These are phyloP conservation scores for Chirona hameri DNA, from an alignment of 2,888 invertebrate species.

Conservation along the genomic window DNA sequence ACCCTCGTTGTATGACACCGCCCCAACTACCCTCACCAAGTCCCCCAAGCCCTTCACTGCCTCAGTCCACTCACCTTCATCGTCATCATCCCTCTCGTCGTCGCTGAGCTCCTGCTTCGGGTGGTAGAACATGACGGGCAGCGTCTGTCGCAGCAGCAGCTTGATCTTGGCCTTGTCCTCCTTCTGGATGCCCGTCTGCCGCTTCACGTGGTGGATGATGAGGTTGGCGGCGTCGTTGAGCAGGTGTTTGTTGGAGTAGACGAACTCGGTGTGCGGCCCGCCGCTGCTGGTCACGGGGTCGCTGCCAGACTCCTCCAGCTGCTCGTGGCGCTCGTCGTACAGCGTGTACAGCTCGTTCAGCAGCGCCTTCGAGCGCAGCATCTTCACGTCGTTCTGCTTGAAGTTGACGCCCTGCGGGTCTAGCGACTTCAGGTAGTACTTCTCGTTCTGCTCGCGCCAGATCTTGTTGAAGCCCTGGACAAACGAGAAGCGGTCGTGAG, in stretches of 20 bases:
- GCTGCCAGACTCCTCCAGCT: conserved; percentile 55
- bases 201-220: conserved; percentile 92
- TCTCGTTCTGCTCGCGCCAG: conserved; percentile 98
- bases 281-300: conserved; percentile 43
- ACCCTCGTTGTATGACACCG: too few species aligned
- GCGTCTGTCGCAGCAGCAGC: conserved; percentile 79
- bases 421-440: conserved; percentile 92
- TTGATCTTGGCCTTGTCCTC: conserved; percentile 95
- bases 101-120: conserved; percentile 82
- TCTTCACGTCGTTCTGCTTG: conserved; percentile 93
- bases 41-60: too few species aligned
- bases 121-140: conserved; percentile 90
- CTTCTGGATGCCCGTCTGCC: conserved; percentile 92
- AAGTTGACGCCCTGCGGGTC: conserved; percentile 98
- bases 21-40: too few species aligned
- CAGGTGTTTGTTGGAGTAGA: conserved; percentile 68
- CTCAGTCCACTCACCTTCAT: conserved; percentile 31
- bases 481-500: too few species aligned
- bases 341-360: conserved; percentile 93
- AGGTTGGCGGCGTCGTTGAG: conserved; percentile 93
- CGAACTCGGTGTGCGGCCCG: conserved; percentile 65
- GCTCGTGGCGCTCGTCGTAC: conserved; percentile 75
- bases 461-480: conserved; percentile 83
- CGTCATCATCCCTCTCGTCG: conserved; percentile 39
- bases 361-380: conserved; percentile 88